These are phyloP conservation scores for Anguilla japonica DNA, from an alignment of 2,113 vertebrate species.

Conservation along the genomic window DNA sequence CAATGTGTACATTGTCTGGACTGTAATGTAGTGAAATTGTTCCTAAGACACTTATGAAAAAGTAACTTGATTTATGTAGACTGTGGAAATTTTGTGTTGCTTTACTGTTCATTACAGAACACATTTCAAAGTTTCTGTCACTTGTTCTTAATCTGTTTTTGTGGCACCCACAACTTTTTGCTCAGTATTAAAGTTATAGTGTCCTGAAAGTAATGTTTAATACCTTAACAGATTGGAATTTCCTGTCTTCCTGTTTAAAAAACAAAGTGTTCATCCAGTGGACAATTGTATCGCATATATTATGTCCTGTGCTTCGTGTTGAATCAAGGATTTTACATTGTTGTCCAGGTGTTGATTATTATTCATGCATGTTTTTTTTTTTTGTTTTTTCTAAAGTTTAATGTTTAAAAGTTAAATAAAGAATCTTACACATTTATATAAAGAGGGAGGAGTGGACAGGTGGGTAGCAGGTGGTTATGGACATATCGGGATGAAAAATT, in stretches of 20 bases:
- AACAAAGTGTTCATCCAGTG: no score
- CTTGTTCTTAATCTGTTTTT: background rate
- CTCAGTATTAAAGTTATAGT: no score
- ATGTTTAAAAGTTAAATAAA: no score
- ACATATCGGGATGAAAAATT: background rate
- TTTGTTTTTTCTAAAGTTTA: no score
- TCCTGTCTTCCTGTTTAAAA: background rate
- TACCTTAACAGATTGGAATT: background rate
- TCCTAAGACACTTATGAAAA: background rate
- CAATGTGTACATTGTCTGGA: background rate
- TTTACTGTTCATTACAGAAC: background rate
- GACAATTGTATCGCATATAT: background rate
- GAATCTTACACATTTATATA: no score
- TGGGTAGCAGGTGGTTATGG: background rate
- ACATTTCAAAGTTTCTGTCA: background rate
- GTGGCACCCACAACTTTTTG: no score
- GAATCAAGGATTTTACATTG: no score
- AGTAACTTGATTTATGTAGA: background rate
- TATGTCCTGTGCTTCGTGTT: background rate
- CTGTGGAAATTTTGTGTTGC: background rate
- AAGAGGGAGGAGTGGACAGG: background rate
- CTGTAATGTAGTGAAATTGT: background rate
- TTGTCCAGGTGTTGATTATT: no score
- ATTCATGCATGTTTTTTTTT: no score
- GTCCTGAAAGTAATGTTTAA: no score